Evolutionary conservation across 2,797 vertebrate genomes (phyloP).

Genomic region (Sebastes alutus): DNA sequence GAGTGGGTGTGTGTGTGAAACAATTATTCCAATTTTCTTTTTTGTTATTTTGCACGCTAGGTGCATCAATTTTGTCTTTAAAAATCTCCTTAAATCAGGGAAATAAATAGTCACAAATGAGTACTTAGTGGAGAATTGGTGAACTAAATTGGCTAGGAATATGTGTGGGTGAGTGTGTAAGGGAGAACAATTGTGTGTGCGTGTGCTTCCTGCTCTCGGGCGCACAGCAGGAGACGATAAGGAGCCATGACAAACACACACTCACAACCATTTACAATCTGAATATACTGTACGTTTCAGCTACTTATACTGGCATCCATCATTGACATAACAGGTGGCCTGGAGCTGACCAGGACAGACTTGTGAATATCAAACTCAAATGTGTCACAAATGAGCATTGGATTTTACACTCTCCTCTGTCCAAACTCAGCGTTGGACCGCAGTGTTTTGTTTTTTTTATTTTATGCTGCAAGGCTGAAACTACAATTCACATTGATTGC

Average conservation of each 20-base stretch:
- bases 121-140: conserved; percentile 30
- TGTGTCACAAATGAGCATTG: conserved; percentile 77
- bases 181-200: conserved; percentile 50
- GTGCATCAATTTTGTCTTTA: neutral
- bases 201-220: conserved; percentile 25
- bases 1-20: conserved; percentile 27
- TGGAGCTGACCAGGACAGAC: conserved; percentile 78
- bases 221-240: conserved; percentile 75
- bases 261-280: conserved; percentile 70
- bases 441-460: conserved; percentile 21
- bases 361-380: conserved; percentile 78
- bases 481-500: conserved; percentile 68
- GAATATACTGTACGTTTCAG: conserved; percentile 71
- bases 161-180: conserved; percentile 43
- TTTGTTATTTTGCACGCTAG: neutral
- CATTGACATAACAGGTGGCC: conserved; percentile 78
- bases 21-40: conserved; percentile 21
- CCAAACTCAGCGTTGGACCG: conserved; percentile 44
- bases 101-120: conserved; percentile 31
- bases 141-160: conserved; percentile 55
- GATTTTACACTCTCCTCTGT: conserved; percentile 65
- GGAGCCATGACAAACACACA: conserved; percentile 74
- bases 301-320: conserved; percentile 68
- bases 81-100: neutral
- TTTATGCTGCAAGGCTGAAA: conserved; percentile 51